Conservation (phyloP, 2,888 invertebrate genomes). For the Melanotus villosus region DNA sequence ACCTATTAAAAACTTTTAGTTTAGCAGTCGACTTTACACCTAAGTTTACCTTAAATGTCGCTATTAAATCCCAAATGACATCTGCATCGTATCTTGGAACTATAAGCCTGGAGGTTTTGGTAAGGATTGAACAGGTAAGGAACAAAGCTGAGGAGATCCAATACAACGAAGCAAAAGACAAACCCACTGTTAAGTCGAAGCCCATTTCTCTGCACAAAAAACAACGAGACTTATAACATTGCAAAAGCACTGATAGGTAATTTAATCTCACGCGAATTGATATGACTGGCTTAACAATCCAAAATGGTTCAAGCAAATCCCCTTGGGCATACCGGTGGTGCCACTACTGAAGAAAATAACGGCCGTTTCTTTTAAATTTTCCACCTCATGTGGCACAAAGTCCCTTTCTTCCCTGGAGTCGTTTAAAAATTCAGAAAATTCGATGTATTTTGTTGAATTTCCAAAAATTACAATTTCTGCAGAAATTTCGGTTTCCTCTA, state of each 20-base stretch:
- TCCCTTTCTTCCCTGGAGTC: slow-evolving; percentile 43
- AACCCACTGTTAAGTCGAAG: background rate
- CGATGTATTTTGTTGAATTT: slow-evolving; percentile 47
- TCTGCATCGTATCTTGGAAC: slow-evolving; percentile 47
- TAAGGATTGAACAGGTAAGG: slow-evolving; percentile 46
- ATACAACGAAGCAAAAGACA: slow-evolving; percentile 55
- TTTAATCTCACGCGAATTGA: slow-evolving; percentile 45
- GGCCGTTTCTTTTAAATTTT: slow-evolving; percentile 42
- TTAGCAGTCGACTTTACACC: too few relatives aligned
- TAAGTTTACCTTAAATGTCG: slow-evolving; percentile 26
- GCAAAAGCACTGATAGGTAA: too few relatives aligned
- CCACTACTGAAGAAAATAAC: slow-evolving; percentile 55
- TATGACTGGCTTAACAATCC: slow-evolving; percentile 42
- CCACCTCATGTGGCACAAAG: slow-evolving; percentile 43
- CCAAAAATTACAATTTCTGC: slow-evolving; percentile 60
- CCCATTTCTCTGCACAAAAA: slow-evolving; percentile 4
- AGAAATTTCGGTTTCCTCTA: slow-evolving; percentile 49
- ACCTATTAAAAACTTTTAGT: slow-evolving; percentile 18
- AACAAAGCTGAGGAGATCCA: slow-evolving; percentile 58
- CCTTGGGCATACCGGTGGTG: slow-evolving; percentile 55
- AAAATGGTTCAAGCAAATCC: slow-evolving; percentile 51
- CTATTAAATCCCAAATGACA: slow-evolving; percentile 14
- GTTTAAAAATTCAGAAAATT: slow-evolving; percentile 53
- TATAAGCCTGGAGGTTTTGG: slow-evolving; percentile 54
- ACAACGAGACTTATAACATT: background rate